phyloP scores from a whole-genome alignment of 1,140 invertebrate species.

The Chymomyza costata region DNA sequence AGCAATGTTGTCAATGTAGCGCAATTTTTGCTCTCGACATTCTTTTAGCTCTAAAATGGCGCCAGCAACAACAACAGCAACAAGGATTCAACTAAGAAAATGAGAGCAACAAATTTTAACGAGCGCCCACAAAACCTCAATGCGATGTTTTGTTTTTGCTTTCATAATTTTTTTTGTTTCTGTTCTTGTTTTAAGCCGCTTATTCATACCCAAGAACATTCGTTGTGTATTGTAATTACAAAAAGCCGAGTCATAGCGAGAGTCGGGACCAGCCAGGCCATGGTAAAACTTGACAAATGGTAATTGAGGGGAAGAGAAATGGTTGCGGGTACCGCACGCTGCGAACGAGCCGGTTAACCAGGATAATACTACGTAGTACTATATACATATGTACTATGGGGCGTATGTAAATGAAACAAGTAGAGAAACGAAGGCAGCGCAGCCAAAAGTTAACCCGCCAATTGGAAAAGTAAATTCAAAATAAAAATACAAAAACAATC shows the following conservation, averaged over 20 bases:
- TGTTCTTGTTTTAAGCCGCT: slow-evolving; percentile 56
- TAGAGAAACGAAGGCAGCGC: slow-evolving; percentile 9
- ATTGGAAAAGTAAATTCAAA: slow-evolving; percentile 27
- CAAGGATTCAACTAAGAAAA: slow-evolving; percentile 30
- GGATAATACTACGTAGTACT: slow-evolving; percentile 63
- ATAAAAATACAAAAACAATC: slow-evolving; percentile 33
- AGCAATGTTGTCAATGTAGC: slow-evolving; percentile 42
- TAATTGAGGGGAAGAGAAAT: neutral
- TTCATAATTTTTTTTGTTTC: too few species aligned
- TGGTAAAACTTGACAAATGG: slow-evolving; percentile 63
- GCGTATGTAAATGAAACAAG: slow-evolving; percentile 55
- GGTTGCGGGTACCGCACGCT: slow-evolving; percentile 2
- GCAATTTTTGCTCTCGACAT: slow-evolving; percentile 32
- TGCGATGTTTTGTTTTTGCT: slow-evolving; percentile 49
- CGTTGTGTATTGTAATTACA: slow-evolving; percentile 53
- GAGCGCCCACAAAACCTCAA: slow-evolving; percentile 58
- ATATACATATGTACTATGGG: too few species aligned
- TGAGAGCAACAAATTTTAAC: slow-evolving; percentile 66
- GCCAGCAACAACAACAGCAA: slow-evolving; percentile 37
- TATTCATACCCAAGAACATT: slow-evolving; percentile 23
- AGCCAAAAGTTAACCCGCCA: slow-evolving; percentile 18
- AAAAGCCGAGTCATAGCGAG: slow-evolving; percentile 60
- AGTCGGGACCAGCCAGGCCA: slow-evolving; percentile 45
- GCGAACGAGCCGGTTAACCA: slow-evolving; percentile 52
- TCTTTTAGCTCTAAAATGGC: slow-evolving; percentile 49